Conservation (phyloP, 2,113 vertebrate genomes). For the Crocuta crocuta region DNA sequence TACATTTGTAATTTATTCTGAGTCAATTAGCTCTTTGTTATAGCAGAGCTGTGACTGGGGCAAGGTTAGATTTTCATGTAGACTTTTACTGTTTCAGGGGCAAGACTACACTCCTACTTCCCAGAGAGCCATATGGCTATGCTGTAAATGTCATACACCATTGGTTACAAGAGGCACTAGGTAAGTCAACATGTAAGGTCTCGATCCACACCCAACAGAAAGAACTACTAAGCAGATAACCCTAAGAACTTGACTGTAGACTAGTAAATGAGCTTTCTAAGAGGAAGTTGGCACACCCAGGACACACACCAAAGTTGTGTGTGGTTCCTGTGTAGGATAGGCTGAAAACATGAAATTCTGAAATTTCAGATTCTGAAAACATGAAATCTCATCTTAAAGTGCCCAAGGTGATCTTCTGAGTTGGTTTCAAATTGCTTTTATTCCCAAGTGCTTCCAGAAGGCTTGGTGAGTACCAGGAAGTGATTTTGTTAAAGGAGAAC, state of each 20-base stretch:
- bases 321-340: neutral
- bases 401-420: neutral
- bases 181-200: neutral
- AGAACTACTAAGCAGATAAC: constrained; percentile 51
- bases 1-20: neutral
- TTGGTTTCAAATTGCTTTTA: constrained; percentile 56
- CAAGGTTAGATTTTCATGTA: neutral
- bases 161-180: neutral
- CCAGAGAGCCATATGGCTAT: neutral
- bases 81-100: neutral
- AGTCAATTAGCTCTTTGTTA: constrained; percentile 1
- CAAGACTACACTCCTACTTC: neutral
- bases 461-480: constrained; percentile 54
- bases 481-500: constrained; percentile 64
- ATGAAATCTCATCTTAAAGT: constrained; percentile 49
- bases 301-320: neutral
- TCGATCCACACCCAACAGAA: neutral
- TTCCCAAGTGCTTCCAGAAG: constrained; percentile 51
- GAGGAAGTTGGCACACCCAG: constrained; percentile 5
- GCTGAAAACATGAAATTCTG: constrained; percentile 33
- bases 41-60: neutral
- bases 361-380: constrained; percentile 28
- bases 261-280: neutral
- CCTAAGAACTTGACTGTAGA: neutral
- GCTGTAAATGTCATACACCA: neutral